Conservation (phyloP, 1,140 invertebrate genomes). For the Calephelis virginiensis region DNA sequence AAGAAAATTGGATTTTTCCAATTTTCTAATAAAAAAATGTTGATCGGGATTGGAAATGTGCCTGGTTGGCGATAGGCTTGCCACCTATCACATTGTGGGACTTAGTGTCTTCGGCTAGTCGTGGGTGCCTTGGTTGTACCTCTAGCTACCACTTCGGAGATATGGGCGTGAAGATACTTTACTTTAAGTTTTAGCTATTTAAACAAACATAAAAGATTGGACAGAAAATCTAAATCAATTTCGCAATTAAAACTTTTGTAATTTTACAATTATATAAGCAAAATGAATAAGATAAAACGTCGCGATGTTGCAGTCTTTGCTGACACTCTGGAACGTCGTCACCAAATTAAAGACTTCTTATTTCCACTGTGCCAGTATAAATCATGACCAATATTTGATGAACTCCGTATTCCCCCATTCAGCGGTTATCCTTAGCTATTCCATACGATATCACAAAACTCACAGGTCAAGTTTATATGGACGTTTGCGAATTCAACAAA, state of each 20-base stretch:
- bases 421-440: conserved; percentile 30
- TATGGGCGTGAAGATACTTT: too few species aligned
- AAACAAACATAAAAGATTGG: too few species aligned
- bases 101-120: too few species aligned
- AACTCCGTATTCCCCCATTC: conserved; percentile 31
- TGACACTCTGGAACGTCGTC: conserved; percentile 44
- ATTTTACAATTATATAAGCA: conserved; percentile 13
- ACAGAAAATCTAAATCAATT: not conserved
- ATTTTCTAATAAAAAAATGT: too few species aligned
- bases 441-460: conserved; percentile 17
- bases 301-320: conserved; percentile 41
- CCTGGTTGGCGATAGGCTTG: too few species aligned
- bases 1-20: too few species aligned
- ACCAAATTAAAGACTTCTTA: conserved; percentile 59
- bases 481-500: conserved; percentile 40
- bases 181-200: too few species aligned
- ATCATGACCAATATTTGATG: conserved; percentile 35
- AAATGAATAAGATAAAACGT: conserved; percentile 37
- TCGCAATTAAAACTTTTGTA: conserved; percentile 20
- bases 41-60: too few species aligned
- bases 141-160: too few species aligned
- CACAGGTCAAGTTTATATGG: conserved; percentile 39
- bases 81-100: too few species aligned
- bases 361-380: conserved; percentile 60
- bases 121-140: too few species aligned